Percentiles rank a stretch among this genome's conserved stretches.
Evolutionary conservation across 2,113 vertebrate species (phyloP).

Genomic region (Phaethon lepturus): DNA sequence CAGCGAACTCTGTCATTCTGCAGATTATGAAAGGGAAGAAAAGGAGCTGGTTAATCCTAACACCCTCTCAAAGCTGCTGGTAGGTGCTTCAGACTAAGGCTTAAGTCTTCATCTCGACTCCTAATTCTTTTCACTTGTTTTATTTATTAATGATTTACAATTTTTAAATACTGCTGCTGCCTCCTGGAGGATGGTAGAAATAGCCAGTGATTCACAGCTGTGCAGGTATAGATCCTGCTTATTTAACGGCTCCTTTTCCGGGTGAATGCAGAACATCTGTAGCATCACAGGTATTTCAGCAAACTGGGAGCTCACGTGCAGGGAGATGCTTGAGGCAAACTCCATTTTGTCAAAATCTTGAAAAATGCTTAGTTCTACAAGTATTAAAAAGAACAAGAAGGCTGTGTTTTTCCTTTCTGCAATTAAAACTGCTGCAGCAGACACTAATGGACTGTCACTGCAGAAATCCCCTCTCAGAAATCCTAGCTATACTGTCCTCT

Average conservation of each 20-base stretch:
- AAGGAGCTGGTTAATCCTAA: background rate
- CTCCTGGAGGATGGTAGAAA: background rate
- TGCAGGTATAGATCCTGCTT: background rate
- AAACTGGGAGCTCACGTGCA: background rate
- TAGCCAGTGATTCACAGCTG: background rate
- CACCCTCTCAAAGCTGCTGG: background rate
- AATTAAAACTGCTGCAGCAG: conserved; percentile 25
- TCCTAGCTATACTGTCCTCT: background rate
- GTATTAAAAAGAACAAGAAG: background rate
- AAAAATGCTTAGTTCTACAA: background rate
- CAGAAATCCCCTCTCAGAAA: background rate
- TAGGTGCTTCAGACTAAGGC: background rate
- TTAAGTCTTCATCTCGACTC: background rate
- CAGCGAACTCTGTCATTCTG: background rate
- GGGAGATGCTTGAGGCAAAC: background rate
- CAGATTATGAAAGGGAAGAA: background rate
- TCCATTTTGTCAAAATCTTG: conserved; percentile 14
- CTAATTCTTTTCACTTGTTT: background rate
- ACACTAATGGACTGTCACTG: background rate
- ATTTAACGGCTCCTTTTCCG: background rate
- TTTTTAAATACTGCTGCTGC: background rate
- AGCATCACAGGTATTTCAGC: background rate
- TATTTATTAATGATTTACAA: background rate
- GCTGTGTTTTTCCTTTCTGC: background rate
- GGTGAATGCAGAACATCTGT: background rate